A percentile compares a stretch with the other conserved stretches of the same genome.
Evolutionary conservation across 2,888 invertebrate genomes (phyloP).

Genomic region (Macaria notata): DNA sequence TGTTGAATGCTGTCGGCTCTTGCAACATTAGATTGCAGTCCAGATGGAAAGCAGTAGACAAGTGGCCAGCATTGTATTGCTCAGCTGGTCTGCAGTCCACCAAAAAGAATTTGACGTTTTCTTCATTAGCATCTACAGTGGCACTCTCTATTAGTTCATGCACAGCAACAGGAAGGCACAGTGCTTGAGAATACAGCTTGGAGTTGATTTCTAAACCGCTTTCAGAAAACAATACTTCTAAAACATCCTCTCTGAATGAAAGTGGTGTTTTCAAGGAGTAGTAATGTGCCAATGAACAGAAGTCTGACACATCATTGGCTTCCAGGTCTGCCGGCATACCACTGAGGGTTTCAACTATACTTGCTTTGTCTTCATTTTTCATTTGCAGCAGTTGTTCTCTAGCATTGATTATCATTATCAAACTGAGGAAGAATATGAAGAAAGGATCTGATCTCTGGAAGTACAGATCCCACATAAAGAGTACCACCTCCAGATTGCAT

Average conservation of each 20-base stretch:
- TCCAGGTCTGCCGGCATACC: constrained; percentile 93
- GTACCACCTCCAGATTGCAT: constrained; percentile 92
- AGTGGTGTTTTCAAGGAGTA: constrained; percentile 96
- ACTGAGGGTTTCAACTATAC: constrained; percentile 85
- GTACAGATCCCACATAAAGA: constrained; percentile 98
- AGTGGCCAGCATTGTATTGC: constrained; percentile 98
- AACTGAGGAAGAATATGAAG: constrained; percentile 95
- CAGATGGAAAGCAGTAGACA: constrained; percentile 98
- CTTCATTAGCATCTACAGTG: constrained; percentile 84
- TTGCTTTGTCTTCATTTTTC: constrained; percentile 87
- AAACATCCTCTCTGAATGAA: constrained; percentile 93
- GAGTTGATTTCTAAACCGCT: constrained; percentile 83
- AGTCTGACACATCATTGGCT: constrained; percentile 97
- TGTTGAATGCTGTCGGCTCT: constrained; percentile 96
- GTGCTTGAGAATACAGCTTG: constrained; percentile 88
- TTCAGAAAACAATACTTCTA: constrained; percentile 84
- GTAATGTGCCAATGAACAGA: constrained; percentile 98
- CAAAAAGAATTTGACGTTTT: constrained; percentile 93
- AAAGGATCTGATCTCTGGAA: constrained; percentile 98
- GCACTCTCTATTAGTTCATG: constrained; percentile 94
- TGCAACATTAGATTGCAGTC: constrained; percentile 98
- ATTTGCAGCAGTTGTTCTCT: constrained; percentile 91
- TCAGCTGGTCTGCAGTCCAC: constrained; percentile 98
- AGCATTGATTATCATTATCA: constrained; percentile 97
- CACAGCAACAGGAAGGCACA: constrained; percentile 98